phyloP scores from a whole-genome alignment of 1,140 invertebrate species.

The Drosophila sp. region DNA sequence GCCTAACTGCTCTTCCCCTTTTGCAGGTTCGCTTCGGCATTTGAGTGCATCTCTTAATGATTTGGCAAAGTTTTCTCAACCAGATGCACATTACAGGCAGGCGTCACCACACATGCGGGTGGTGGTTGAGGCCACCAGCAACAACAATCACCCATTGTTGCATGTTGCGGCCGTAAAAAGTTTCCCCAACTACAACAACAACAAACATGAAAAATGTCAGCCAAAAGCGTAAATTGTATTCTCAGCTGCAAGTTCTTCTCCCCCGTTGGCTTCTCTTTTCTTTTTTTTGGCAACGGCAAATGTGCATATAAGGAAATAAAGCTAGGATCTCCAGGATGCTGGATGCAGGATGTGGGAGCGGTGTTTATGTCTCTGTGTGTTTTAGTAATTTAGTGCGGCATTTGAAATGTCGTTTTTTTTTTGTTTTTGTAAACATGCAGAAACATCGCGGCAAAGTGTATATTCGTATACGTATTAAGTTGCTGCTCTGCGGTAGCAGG shows the following conservation, averaged over 20 bases:
- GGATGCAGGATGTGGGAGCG: constrained; percentile 9
- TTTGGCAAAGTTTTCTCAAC: constrained; percentile 58
- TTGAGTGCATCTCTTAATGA: constrained; percentile 62
- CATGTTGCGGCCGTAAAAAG: constrained; percentile 63
- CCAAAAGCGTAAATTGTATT: constrained; percentile 67
- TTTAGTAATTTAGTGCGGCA: constrained; percentile 67
- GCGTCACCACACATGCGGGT: constrained; percentile 30
- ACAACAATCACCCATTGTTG: constrained; percentile 51
- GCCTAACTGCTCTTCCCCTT: neutral
- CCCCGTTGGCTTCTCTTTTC: constrained; percentile 9
- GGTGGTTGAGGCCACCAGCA: constrained; percentile 24
- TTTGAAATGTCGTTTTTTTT: constrained; percentile 55
- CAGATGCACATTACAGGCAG: constrained; percentile 61
- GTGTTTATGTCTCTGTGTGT: constrained; percentile 28
- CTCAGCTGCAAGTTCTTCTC: constrained; percentile 49
- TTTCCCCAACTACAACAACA: constrained; percentile 46
- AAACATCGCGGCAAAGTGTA: constrained; percentile 38
- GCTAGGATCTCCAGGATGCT: neutral
- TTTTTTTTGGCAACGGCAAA: constrained; percentile 32
- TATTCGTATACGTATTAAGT: neutral
- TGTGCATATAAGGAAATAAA: neutral
- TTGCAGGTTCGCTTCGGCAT: constrained; percentile 31
- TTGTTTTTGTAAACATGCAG: constrained; percentile 30
- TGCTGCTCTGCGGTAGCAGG: neutral
- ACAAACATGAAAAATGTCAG: constrained; percentile 66